phyloP scores from a whole-genome alignment of 2,888 invertebrate species.

The Acanthosepion pharaonis region DNA sequence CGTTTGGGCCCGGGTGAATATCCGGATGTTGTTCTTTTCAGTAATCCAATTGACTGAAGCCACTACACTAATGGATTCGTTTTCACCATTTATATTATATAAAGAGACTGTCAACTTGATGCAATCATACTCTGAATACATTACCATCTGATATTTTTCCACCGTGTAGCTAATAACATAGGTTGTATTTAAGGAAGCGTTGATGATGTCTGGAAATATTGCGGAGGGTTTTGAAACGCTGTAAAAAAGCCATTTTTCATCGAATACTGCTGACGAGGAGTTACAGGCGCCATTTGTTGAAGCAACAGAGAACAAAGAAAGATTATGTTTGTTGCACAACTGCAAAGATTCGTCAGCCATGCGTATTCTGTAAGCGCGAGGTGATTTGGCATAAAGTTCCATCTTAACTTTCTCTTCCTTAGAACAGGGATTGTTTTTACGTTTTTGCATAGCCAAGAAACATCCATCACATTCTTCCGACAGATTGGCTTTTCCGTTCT shows the following conservation, averaged over 20 bases:
- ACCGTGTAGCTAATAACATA: not conserved
- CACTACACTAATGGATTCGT: not conserved
- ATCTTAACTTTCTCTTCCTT: not conserved
- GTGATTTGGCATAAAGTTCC: not conserved
- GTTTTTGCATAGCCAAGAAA: not conserved
- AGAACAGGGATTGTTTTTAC: not conserved
- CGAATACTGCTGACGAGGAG: not conserved
- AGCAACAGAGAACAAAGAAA: not conserved
- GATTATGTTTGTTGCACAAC: not conserved
- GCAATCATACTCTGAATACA: not conserved
- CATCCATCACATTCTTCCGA: not conserved
- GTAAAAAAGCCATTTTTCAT: not conserved
- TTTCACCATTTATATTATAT: not conserved
- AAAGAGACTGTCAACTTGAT: not conserved
- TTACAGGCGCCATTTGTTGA: not conserved
- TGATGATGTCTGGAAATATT: not conserved
- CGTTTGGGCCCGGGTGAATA: not conserved
- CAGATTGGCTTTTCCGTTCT: not conserved
- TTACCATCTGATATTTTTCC: not conserved
- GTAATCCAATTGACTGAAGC: not conserved
- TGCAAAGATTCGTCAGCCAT: not conserved
- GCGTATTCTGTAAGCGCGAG: not conserved
- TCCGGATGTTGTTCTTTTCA: not conserved
- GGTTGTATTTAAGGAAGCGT: not conserved
- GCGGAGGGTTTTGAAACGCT: not conserved